Conservation (phyloP, 2,888 invertebrate species). For the Ctenicera cuprea region DNA sequence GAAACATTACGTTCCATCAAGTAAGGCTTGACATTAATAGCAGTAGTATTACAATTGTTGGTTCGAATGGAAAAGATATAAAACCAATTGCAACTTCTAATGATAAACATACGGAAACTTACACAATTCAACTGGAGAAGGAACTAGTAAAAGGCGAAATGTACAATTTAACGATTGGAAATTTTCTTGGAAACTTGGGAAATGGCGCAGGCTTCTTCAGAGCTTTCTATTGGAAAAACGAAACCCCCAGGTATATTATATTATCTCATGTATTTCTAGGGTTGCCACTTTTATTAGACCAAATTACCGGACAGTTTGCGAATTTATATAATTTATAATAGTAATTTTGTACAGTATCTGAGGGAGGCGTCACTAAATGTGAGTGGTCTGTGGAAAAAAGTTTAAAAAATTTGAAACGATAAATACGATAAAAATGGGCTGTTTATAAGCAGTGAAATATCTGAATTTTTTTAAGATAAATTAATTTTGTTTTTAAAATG, state of each 20-base stretch:
- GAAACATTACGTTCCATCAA: constrained; percentile 47
- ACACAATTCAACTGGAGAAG: background rate
- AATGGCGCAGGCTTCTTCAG: constrained; percentile 15
- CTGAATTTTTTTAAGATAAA: too few species aligned
- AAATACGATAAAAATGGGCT: too few species aligned
- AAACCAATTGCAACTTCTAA: constrained; percentile 4
- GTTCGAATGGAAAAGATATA: background rate
- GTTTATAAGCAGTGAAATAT: too few species aligned
- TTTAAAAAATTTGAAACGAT: too few species aligned
- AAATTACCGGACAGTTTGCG: too few species aligned
- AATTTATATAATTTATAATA: too few species aligned
- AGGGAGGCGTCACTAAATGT: too few species aligned
- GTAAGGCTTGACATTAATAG: constrained; percentile 11
- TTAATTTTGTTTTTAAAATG: too few species aligned
- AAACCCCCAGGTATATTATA: background rate
- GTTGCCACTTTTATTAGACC: too few species aligned
- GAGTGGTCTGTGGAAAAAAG: too few species aligned
- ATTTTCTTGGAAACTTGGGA: constrained; percentile 3
- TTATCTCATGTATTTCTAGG: too few species aligned
- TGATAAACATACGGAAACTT: constrained; percentile 1
- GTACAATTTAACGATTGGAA: constrained; percentile 19
- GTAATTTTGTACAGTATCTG: too few species aligned
- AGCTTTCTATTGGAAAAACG: constrained; percentile 1
- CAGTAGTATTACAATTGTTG: background rate
- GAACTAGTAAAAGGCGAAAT: constrained; percentile 1